Conservation (phyloP, 2,888 invertebrate species). For the Cephus runcator region DNA sequence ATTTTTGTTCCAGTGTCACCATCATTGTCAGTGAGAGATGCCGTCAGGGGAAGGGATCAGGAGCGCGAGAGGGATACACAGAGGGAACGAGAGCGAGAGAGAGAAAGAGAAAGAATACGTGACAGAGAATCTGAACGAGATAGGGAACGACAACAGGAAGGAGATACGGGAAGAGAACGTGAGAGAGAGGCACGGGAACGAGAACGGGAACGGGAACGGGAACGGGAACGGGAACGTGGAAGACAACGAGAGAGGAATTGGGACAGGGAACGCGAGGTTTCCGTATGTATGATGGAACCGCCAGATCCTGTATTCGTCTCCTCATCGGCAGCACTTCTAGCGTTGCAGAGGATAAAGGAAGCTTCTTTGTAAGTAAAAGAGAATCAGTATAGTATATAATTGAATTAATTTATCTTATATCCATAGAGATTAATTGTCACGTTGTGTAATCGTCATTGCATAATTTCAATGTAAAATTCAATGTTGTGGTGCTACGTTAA, state of each 20-base stretch:
- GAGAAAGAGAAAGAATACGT: slow-evolving; percentile 41
- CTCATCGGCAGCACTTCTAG: slow-evolving; percentile 67
- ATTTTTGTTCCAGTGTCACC: slow-evolving; percentile 51
- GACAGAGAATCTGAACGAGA: slow-evolving; percentile 48
- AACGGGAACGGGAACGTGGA: slow-evolving; percentile 36
- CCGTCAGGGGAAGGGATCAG: slow-evolving; percentile 52
- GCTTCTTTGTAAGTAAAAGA: slow-evolving; percentile 66
- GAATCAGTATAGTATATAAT: not conserved
- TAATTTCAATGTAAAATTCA: not conserved
- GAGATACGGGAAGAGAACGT: slow-evolving; percentile 35
- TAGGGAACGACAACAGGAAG: slow-evolving; percentile 16
- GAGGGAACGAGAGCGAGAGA: slow-evolving; percentile 42
- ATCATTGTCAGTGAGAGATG: slow-evolving; percentile 51
- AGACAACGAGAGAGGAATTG: slow-evolving; percentile 46
- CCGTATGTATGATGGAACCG: slow-evolving; percentile 61
- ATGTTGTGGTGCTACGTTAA: not conserved
- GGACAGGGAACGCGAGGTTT: slow-evolving; percentile 49
- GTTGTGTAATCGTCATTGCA: not conserved
- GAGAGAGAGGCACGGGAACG: slow-evolving; percentile 8
- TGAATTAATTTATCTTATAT: not conserved
- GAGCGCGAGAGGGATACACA: slow-evolving; percentile 30
- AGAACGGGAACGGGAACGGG: slow-evolving; percentile 9
- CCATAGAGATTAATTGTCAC: not conserved
- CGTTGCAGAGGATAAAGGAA: slow-evolving; percentile 70
- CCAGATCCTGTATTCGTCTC: slow-evolving; percentile 61